Base-by-base conservation (phyloP, 2,888 invertebrate genomes). In the Blastobasis lacticolella region DNA sequence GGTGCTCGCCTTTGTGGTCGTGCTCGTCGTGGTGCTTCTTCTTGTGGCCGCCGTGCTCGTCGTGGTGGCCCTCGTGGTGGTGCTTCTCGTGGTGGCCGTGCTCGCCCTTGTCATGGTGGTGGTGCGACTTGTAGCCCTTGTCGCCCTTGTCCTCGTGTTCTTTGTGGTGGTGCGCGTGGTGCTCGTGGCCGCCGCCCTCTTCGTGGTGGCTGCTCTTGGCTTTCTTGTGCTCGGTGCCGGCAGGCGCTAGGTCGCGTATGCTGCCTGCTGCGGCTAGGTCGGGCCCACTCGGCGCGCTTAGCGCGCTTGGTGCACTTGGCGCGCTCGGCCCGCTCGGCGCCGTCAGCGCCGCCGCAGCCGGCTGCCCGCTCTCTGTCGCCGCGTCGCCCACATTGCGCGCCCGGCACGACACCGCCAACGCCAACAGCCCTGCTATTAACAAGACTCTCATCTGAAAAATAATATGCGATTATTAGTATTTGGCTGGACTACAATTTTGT, bases 11-110 rank as follows among this genome's bases (percentile, higher is more conserved):
- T 67, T 94, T 90, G 63, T 94, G 91, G 38, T 92, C 93, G 57
- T 92, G 92, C 71, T 94, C 93, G 63, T 94, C 94, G 73, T 94
- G 93, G 64, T 94, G 93, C 51, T 94, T 92, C 73, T 95, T 94
- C 75, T 95, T 93, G 76, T 94, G 94, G 0, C 94, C 94, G 9
- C 93, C 93, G 66, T 94, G 92, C 65, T 94, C 94, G 54, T 91
- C 91, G 75, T 94, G 93, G 67, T 94, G 92, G 7, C 93, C 93
- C 55, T 91, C 92, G 66, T 94, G 93, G 65, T 94, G 93, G 64
- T 94, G 93, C 67, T 94, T 93, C 38, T 92, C 94, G 67, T 95
- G 92, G 52, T 93, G 89, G 9, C 94, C 94, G 66, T 94, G 93
- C 45, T 94, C 94, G 5, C 92, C 94, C 69, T 94, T 93, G 60